Evolutionary conservation across 2,888 invertebrate species (phyloP).

Genomic region (Calameuta filiformis): DNA sequence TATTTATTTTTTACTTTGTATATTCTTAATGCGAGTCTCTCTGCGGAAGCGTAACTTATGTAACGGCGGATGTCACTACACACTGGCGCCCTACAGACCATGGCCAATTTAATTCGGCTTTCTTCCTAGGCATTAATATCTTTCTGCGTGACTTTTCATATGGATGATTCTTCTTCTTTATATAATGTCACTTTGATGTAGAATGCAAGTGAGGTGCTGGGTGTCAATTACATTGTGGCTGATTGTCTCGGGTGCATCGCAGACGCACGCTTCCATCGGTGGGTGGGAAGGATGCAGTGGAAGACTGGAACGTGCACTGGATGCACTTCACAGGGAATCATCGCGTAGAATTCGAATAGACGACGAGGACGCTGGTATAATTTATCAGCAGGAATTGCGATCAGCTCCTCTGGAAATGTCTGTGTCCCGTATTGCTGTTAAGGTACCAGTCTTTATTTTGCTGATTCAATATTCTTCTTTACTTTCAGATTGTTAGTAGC

Average conservation of each 20-base stretch:
- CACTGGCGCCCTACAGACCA: neutral
- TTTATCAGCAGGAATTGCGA: slow-evolving; percentile 55
- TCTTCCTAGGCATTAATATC: neutral
- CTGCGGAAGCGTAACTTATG: neutral
- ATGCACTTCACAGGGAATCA: slow-evolving; percentile 53
- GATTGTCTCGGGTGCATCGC: neutral
- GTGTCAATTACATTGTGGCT: slow-evolving; percentile 9
- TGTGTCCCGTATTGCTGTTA: slow-evolving; percentile 54
- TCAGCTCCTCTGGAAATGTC: slow-evolving; percentile 60
- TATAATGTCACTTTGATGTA: slow-evolving; percentile 6
- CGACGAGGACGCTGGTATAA: slow-evolving; percentile 43
- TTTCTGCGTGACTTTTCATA: neutral
- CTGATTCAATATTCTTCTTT: neutral
- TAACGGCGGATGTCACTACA: neutral
- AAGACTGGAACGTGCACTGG: slow-evolving; percentile 59
- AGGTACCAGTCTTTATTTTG: slow-evolving; percentile 36
- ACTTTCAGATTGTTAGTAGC: neutral
- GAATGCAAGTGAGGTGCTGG: neutral
- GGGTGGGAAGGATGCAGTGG: slow-evolving; percentile 56
- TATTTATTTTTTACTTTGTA: neutral
- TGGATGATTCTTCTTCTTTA: neutral
- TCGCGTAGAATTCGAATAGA: slow-evolving; percentile 37
- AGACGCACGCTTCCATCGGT: slow-evolving; percentile 29
- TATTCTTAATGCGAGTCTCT: neutral
- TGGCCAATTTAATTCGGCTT: slow-evolving; percentile 1